These are phyloP conservation scores for Palythoa caribaeorum DNA, from an alignment of 92 coral and sea anemone species.

Conservation along the genomic window DNA sequence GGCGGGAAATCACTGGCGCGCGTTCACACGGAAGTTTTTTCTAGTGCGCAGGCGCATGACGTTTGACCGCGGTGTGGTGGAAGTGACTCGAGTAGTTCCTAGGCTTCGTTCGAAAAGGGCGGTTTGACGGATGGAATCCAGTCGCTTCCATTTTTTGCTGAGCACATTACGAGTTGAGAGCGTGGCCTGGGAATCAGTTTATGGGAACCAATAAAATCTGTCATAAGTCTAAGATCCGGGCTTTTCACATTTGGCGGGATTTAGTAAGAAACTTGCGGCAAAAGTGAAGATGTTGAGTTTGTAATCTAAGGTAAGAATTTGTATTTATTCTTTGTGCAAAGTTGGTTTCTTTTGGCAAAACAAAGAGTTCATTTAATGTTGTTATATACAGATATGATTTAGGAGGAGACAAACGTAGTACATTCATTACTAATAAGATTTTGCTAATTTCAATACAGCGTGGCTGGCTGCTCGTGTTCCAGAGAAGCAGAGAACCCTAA, in stretches of 20 bases:
- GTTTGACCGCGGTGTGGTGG: no score
- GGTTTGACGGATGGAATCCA: no score
- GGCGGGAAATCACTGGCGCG: no score
- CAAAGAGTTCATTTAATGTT: background rate
- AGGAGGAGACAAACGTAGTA: background rate
- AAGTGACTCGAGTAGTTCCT: no score
- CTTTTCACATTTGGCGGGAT: conserved; percentile 46
- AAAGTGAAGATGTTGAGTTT: background rate
- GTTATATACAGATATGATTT: no score
- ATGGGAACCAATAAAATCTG: conserved; percentile 12
- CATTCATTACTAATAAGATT: background rate
- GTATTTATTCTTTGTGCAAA: background rate
- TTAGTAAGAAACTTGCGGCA: conserved; percentile 26
- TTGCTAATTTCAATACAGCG: background rate
- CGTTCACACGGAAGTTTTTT: no score
- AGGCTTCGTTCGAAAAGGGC: no score
- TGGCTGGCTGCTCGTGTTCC: conserved; percentile 1
- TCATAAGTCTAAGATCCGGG: background rate
- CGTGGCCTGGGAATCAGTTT: conserved; percentile 18
- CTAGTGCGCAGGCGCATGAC: no score
- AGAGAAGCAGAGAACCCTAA: background rate
- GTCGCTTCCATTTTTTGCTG: no score
- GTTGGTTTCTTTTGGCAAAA: background rate
- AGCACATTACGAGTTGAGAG: background rate
- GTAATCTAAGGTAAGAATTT: background rate